Conservation (phyloP, 2,797 vertebrate species). For the Pangasius larnaudii region DNA sequence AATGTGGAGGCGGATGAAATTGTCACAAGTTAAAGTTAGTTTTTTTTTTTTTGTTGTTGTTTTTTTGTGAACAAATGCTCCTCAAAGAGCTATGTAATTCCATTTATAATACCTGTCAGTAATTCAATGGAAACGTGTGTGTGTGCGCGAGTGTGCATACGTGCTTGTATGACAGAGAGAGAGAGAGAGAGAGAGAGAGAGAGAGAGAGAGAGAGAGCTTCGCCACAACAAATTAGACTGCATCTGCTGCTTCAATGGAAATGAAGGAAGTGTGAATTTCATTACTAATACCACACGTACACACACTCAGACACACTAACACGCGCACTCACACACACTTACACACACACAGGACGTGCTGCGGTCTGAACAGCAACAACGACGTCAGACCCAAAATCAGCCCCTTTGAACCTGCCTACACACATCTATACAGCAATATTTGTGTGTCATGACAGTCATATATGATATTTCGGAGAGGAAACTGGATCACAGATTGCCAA, state of each 20-base stretch:
- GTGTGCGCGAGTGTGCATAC: not conserved
- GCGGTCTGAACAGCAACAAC: conserved; percentile 72
- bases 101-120: no score
- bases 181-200: conserved; percentile 26
- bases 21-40: not conserved
- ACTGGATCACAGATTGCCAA: not conserved
- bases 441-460: conserved; percentile 51
- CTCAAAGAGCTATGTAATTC: not conserved
- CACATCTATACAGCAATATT: conserved; percentile 38
- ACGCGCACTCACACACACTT: conserved; percentile 76
- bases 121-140: not conserved
- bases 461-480: conserved; percentile 22
- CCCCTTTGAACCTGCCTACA: conserved; percentile 62
- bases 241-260: conserved; percentile 71
- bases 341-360: conserved; percentile 77
- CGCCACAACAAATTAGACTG: conserved; percentile 64
- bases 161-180: not conserved
- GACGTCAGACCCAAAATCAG: conserved; percentile 68
- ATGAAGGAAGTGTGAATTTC: conserved; percentile 77
- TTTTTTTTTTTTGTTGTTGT: not conserved
- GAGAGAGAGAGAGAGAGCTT: conserved; percentile 44
- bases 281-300: conserved; percentile 74
- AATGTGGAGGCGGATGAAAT: conserved; percentile 25
- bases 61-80: not conserved
- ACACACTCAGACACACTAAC: conserved; percentile 68